Evolutionary conservation across 2,888 invertebrate genomes (phyloP), one percentile per base, ranked within the genome.

Genomic region (Alitta virens): DNA sequence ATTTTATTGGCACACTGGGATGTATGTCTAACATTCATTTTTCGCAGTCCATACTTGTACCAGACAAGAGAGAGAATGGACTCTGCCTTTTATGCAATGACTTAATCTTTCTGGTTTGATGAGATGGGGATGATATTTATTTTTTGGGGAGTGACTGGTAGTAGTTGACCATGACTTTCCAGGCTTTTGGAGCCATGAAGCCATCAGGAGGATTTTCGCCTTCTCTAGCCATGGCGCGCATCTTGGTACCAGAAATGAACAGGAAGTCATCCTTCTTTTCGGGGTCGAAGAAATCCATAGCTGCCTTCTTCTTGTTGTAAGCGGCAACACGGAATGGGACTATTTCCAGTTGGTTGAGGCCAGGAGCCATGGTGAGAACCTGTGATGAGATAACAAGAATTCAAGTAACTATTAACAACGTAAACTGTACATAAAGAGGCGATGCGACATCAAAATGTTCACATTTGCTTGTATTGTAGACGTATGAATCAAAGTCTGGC

Each of bases 271-370:
- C 89, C 75, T 91, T 91, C 68, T 93, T 86, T 14, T 87, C 86
- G 0, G 92, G 90, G 74, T 98, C 96, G 81, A 93, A 98, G 85
- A 95, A 98, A 56, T 90, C 91, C 98, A 98, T 98, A 76, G 87
- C 87, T 61, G 88, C 87, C 65, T 87, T 85, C 7, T 86, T 90
- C 46, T 87, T 90, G 83, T 99, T 96, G 80, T 98, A 99, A 1
- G 99, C 99, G 0, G 99, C 99, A 18, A 99, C 98, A 68, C 92
- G 88, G 86, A 99, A 99, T 2, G 98, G 98, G 72, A 99, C 90
- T 67, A 99, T 98, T 87, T 97, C 95, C 14, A 99, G 86, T 58
- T 90, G 88, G 62, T 89, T 88, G 18, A 99, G 86, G 0, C 98
- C 98, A 14, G 97, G 95, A 21, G 99, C 96, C 88, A 92, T 90